These are phyloP conservation scores for Vanessa tameamea DNA, from an alignment of 1,140 invertebrate genomes.

Conservation along the genomic window DNA sequence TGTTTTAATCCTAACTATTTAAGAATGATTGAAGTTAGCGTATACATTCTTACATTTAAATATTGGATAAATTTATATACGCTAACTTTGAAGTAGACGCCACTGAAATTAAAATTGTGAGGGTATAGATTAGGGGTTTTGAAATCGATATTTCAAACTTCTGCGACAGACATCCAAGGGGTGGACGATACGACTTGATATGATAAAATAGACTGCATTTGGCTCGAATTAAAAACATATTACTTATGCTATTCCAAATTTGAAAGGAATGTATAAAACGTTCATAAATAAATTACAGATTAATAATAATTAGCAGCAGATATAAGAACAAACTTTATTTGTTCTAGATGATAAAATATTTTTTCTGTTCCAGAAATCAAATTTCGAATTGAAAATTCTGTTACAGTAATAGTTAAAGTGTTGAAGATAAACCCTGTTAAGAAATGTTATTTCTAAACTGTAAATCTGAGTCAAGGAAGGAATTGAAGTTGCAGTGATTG, in stretches of 20 bases:
- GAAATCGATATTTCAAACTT: conserved; percentile 19
- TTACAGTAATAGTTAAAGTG: neutral
- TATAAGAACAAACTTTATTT: too few relatives aligned
- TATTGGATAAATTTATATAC: neutral
- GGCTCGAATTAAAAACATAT: too few relatives aligned
- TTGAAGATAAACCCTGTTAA: neutral
- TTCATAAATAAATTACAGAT: too few relatives aligned
- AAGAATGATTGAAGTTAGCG: too few relatives aligned
- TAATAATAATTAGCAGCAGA: too few relatives aligned
- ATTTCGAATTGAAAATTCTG: neutral
- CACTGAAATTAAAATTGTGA: neutral
- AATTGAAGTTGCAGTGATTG: conserved; percentile 9
- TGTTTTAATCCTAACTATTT: too few relatives aligned
- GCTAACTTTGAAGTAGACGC: neutral
- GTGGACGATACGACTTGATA: neutral
- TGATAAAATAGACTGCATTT: neutral
- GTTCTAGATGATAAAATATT: too few relatives aligned
- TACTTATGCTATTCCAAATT: too few relatives aligned
- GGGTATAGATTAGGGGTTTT: conserved; percentile 9
- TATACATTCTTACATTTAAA: too few relatives aligned
- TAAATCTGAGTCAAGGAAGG: conserved; percentile 8
- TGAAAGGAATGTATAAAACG: too few relatives aligned
- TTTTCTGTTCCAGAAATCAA: neutral
- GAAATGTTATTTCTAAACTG: conserved; percentile 13
- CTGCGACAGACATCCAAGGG: conserved; percentile 6